Evolutionary conservation across 2,888 invertebrate species (phyloP), one percentile per base, ranked within the genome.

Genomic region (Apamea monoglypha): DNA sequence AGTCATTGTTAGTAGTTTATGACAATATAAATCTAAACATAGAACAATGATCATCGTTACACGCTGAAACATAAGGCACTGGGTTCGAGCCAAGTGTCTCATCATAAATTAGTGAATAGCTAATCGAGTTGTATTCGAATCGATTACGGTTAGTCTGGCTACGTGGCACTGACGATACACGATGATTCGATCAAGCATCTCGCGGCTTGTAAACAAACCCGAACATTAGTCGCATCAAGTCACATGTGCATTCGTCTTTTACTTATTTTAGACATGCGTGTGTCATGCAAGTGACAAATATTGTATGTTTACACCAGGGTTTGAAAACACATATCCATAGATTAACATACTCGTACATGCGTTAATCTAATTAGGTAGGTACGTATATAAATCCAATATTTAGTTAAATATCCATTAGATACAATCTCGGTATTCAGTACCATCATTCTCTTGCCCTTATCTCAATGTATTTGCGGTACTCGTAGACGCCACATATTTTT

Each of bases 21-120:
- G 93, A 92, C 90, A 90, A 90, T 90, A 92, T 91, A 87, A 91
- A 92, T 90, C 93, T 94, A 94, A 92, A 92, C 89, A 92, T 94
- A 94, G 94, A 87, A 86, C 78, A 88, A 81, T 81, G 89, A 85
- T 85, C 85, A 88, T 78, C 84, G 78, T 82, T 80, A 81, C 80
- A 77, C 80, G 83, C 76, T 83, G 83, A 87, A 82, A 85, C 79
- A 85, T 87, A 86, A 78, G 81, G 76, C 74, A 84, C 91, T 94
- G 94, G 93, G 89, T 81, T 82, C 78, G 78, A 81, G 93, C 94
- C 94, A 94, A 93, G 83, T 83, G 85, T 88, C 89, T 85, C 84
- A 84, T 89, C 89, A 87, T 87, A 86, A 88, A 90, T 90, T 89
- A 86, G 75, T 81, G 81, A 81, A 86, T 80, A 71, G 81, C 78